Evolutionary conservation across 2,113 vertebrate species (phyloP).

Genomic region (Azemiops feae): DNA sequence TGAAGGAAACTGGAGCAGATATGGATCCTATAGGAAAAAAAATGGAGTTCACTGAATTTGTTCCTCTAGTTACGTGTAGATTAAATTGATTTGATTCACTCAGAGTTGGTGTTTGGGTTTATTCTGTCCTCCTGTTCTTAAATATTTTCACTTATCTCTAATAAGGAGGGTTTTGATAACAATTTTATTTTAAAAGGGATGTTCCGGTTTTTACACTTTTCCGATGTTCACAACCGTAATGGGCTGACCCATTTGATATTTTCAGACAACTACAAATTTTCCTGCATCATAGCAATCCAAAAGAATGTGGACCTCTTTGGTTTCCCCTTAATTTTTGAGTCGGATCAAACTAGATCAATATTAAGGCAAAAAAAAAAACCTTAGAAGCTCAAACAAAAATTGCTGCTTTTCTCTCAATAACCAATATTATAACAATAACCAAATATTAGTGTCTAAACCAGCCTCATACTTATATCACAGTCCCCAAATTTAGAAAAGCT

Average conservation of each 20-base stretch:
- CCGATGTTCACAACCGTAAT: background rate
- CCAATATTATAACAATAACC: background rate
- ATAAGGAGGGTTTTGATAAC: background rate
- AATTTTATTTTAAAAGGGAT: background rate
- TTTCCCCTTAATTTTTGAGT: background rate
- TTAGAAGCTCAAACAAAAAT: background rate
- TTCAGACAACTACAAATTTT: background rate
- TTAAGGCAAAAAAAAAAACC: background rate
- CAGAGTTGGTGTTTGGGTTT: background rate
- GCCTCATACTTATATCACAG: background rate
- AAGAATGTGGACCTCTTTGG: background rate
- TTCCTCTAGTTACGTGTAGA: background rate
- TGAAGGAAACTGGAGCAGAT: background rate
- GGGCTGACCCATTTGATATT: background rate
- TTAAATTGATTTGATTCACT: background rate
- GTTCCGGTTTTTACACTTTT: background rate
- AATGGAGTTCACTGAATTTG: background rate
- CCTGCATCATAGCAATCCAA: background rate
- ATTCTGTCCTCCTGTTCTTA: background rate
- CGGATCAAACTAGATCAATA: background rate
- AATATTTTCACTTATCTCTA: background rate
- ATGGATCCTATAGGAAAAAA: background rate
- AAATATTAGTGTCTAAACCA: background rate
- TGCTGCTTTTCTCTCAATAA: background rate
- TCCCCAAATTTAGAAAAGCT: background rate